Base-by-base conservation (phyloP, 2,888 invertebrate genomes). In the Drosophila pegasa region DNA sequence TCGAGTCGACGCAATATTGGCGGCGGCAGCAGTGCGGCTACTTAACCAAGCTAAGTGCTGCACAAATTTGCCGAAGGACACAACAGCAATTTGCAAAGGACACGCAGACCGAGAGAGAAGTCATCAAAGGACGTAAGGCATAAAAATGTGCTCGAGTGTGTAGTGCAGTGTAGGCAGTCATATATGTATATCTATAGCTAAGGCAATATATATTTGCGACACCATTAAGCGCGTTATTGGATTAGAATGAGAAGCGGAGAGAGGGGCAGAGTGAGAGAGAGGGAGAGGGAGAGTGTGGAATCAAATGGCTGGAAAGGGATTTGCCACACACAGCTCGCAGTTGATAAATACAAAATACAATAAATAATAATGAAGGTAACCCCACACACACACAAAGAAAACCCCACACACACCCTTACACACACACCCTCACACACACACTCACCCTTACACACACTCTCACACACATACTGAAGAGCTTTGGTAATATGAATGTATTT, bases 151-250 rank as follows among this genome's bases (percentile, higher is more conserved):
- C 76, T 65, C 43, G 38, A 37, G 35, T 58, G 69, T 68, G 65
- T 75, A 57, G 66, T 69, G 48, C 68, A 77, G 64, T 63, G 65
- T 69, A 65, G 35, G 55, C 59, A 62, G 68, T 69, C 75, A 58
- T 62, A 45, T 58, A 52, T 43, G 16, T 63, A 43, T 60, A 47
- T 56, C 18, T 14, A 33, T 25, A 43, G 31, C 56, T 59, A 45
- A 51, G 61, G 65, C 70, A 80, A 85, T 88, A 76, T 73, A 88
- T 88, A 85, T 85, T 85, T 88, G 84, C 76, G 74, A 86, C 72
- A 72, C 81, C 85, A 88, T 85, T 85, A 83, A 75, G 58, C 84
- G 80, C 68, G 45, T 72, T 70, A 72, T 73, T 78, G 71, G 68
- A 70, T 65, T 57, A 56, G 65, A 61, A 56, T 37, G 43, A 22